Conservation (phyloP, 2,113 vertebrate genomes). For the Martes martes region DNA sequence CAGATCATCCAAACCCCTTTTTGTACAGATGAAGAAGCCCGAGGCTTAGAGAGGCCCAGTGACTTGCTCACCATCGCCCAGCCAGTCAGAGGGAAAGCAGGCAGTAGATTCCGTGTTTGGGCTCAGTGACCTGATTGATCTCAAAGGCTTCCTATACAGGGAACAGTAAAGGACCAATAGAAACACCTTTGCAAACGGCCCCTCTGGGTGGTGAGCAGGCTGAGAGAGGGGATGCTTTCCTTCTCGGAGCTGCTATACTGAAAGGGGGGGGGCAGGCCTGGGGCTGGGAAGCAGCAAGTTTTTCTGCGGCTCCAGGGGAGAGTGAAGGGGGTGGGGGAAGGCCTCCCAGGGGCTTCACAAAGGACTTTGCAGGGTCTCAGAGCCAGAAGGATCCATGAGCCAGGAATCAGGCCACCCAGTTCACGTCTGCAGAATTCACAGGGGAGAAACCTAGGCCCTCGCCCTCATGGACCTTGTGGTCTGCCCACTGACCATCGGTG, state of each 20-base stretch:
- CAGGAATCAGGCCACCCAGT: accelerated
- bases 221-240: neutral
- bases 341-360: neutral
- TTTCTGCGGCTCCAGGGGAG: neutral
- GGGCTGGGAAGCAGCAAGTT: neutral
- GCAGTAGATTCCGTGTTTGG: neutral
- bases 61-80: neutral
- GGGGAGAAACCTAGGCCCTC: neutral
- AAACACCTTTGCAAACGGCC: neutral
- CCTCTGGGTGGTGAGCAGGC: neutral
- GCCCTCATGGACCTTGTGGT: neutral
- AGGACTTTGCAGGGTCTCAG: neutral
- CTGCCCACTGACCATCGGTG: neutral
- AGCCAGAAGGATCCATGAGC: neutral
- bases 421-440: neutral
- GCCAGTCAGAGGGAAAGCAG: neutral
- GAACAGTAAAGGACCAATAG: neutral
- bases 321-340: no score
- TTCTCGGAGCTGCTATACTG: neutral
- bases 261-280: no score
- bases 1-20: neutral
- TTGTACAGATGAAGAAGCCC: neutral
- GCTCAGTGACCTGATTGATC: neutral
- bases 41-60: neutral
- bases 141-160: neutral